Evolutionary conservation across 2,113 vertebrate species (phyloP).

Genomic region (Aramus guarauna): DNA sequence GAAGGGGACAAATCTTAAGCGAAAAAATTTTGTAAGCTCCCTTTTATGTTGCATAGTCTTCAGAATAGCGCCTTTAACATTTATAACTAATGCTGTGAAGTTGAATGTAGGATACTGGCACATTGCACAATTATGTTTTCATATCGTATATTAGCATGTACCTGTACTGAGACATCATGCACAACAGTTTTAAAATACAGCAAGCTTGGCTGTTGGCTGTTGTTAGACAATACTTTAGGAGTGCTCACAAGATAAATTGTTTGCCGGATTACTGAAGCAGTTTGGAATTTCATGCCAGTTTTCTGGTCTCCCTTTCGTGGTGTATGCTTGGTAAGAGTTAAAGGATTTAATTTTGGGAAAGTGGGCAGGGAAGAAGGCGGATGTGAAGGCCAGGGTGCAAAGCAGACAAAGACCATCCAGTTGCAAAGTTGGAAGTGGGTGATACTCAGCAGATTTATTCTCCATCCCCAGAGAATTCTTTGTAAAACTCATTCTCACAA

Average conservation of each 20-base stretch:
- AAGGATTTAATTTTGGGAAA: neutral
- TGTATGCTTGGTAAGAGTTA: neutral
- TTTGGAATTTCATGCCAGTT: neutral
- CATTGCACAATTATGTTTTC: neutral
- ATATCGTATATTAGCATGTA: accelerated
- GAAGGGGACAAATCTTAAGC: neutral
- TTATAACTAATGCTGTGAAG: neutral
- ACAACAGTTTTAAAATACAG: neutral
- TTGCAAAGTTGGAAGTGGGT: neutral
- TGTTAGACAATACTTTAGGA: neutral
- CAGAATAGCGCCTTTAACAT: neutral
- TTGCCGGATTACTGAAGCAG: neutral
- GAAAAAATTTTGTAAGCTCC: neutral
- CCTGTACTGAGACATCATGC: neutral
- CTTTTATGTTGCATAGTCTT: accelerated
- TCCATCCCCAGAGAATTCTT: neutral
- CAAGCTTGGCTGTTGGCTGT: neutral
- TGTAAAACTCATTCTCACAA: neutral
- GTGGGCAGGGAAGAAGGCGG: neutral
- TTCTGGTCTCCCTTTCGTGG: neutral
- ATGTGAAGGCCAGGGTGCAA: neutral
- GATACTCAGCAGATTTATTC: neutral
- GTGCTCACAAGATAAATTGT: neutral
- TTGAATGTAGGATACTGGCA: neutral
- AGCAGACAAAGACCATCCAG: neutral